These are phyloP conservation scores for Zeuzera pyrina DNA, from an alignment of 2,888 invertebrate genomes.

Conservation along the genomic window DNA sequence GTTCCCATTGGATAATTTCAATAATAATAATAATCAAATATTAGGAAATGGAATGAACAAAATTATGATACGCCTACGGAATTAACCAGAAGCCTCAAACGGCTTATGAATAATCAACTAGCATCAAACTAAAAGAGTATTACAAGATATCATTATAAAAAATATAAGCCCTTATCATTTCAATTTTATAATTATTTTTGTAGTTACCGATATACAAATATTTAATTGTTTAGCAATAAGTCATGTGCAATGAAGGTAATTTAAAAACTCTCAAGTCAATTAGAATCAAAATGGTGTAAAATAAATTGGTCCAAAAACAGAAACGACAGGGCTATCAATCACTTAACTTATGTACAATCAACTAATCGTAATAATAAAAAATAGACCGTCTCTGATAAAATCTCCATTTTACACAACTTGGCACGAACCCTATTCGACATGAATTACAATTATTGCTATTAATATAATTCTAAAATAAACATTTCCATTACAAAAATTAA, in stretches of 20 bases:
- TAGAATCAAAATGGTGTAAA: conserved; percentile 4
- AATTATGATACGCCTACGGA: too few relatives aligned
- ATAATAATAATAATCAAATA: too few relatives aligned
- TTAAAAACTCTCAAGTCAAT: too few relatives aligned
- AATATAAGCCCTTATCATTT: conserved; percentile 11
- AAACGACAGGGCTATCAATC: conserved; percentile 31
- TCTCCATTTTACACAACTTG: conserved; percentile 52
- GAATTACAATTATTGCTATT: conserved; percentile 29
- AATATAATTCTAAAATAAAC: conserved; percentile 54
- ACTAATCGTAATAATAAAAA: conserved; percentile 40
- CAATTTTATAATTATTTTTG: not conserved
- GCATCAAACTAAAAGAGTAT: conserved; percentile 7
- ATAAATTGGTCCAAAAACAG: conserved; percentile 18
- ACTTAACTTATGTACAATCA: conserved; percentile 42
- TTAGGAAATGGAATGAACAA: too few relatives aligned
- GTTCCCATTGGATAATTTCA: conserved; percentile 33
- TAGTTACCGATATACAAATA: not conserved
- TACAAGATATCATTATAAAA: conserved; percentile 2
- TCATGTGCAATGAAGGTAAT: too few relatives aligned
- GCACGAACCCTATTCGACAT: conserved; percentile 42
- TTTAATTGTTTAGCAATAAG: not conserved
- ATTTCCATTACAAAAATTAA: conserved; percentile 59
- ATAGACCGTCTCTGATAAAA: conserved; percentile 49
- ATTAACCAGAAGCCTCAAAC: conserved; percentile 26
- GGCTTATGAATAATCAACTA: conserved; percentile 18